Percentiles rank a stretch among this genome's conserved stretches.
phyloP scores from a whole-genome alignment of 1,140 invertebrate genomes.

The Eriosoma lanigerum region DNA sequence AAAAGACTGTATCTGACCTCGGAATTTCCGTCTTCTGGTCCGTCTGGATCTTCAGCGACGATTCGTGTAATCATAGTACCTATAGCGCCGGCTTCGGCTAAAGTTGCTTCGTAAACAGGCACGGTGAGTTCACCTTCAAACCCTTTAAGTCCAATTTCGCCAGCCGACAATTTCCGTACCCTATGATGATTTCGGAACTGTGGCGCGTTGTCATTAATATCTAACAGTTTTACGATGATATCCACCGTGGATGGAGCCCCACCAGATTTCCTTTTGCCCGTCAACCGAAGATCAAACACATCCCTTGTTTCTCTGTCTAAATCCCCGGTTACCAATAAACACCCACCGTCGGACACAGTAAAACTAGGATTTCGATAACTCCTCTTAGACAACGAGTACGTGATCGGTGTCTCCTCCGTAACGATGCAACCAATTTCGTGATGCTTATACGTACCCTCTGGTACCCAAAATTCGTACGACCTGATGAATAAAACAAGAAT shows the following conservation, averaged over 20 bases:
- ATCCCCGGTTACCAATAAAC: constrained; percentile 73
- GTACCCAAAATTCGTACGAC: constrained; percentile 79
- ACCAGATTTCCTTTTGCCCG: constrained; percentile 73
- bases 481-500: not conserved
- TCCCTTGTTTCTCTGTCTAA: constrained; percentile 76
- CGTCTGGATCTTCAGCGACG: constrained; percentile 82
- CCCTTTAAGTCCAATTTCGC: constrained; percentile 42
- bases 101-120: constrained; percentile 71
- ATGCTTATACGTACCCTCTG: constrained; percentile 74
- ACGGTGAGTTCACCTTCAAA: constrained; percentile 55
- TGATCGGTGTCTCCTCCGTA: constrained; percentile 60
- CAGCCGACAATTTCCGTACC: constrained; percentile 9
- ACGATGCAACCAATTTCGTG: constrained; percentile 76
- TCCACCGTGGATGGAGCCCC: constrained; percentile 67
- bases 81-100: constrained; percentile 69
- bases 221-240: constrained; percentile 76
- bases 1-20: constrained; percentile 73
- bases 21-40: constrained; percentile 76
- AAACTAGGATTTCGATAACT: constrained; percentile 60
- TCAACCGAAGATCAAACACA: constrained; percentile 72
- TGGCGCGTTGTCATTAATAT: constrained; percentile 73
- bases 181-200: constrained; percentile 71
- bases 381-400: constrained; percentile 1
- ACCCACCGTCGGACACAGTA: constrained; percentile 70
- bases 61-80: constrained; percentile 72